Percentiles rank a stretch among this genome's conserved stretches.
Evolutionary conservation across 2,888 invertebrate species (phyloP).

Genomic region (Chrysina gloriosa): DNA sequence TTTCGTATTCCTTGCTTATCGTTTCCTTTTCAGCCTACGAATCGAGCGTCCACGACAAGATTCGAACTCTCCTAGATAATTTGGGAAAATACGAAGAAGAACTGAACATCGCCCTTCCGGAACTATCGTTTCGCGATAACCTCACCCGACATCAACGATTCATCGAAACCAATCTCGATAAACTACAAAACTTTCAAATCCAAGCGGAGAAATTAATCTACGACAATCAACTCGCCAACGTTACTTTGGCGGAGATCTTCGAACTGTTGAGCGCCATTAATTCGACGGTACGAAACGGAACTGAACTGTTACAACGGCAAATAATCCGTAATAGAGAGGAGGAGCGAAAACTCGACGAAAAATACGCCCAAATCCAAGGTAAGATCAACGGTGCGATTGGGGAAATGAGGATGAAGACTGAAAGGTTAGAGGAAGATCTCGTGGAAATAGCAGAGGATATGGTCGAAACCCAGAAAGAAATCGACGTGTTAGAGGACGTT

Average conservation of each 20-base stretch:
- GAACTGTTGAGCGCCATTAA: neutral
- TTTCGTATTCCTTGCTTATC: no score
- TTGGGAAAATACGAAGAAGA: neutral
- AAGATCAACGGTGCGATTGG: neutral
- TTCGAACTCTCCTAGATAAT: no score
- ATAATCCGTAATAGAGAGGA: neutral
- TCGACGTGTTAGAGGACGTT: slow-evolving; percentile 6
- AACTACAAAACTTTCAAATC: neutral
- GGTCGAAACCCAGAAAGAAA: slow-evolving; percentile 7
- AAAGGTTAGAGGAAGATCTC: slow-evolving; percentile 24
- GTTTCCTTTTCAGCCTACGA: no score
- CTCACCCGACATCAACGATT: neutral
- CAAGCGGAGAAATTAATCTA: neutral
- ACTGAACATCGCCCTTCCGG: neutral
- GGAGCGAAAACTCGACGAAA: neutral
- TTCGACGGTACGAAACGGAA: neutral
- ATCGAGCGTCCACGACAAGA: no score
- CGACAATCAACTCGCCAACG: neutral
- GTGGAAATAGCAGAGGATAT: slow-evolving; percentile 36
- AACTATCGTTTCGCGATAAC: neutral
- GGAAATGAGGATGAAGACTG: neutral
- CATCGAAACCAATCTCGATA: neutral
- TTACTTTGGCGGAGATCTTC: neutral
- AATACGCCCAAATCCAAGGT: neutral
- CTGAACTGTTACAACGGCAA: neutral